Base-by-base conservation (phyloP, 2,888 invertebrate species). In the Lasioglossum malachurum region DNA sequence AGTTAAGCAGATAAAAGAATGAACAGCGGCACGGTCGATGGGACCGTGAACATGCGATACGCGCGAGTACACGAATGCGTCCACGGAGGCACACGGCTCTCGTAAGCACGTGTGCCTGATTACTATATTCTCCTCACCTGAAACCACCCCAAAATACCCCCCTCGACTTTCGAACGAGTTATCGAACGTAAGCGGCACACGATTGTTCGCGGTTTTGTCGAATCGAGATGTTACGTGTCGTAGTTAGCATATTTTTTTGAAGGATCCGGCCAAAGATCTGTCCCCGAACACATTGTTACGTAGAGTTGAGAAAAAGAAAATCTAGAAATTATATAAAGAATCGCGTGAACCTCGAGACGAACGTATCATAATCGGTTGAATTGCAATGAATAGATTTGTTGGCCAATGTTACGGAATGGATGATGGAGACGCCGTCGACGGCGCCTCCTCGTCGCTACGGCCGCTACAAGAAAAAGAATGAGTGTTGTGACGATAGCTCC, bases 391-490 rank as follows among this genome's bases (percentile, higher is more conserved):
- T 93, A 93, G 94, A 94, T 92, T 86, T 89, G 92, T 94, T 93
- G 93, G 93, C 92, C 93, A 94, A 94, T 94, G 92, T 92, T 93
- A 93, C 95, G 93, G 95, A 95, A 91, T 94, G 95, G 95, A 94
- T 94, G 90, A 88, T 86, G 90, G 92, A 92, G 87, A 92, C 91
- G 90, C 93, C 93, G 88, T 88, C 93, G 86, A 88, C 93, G 89
- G 89, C 93, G 90, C 93, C 92, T 91, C 93, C 93, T 90, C 93
- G 93, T 91, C 94, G 93, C 92, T 93, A 84, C 89, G 94, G 95
- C 91, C 94, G 94, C 92, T 95, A 95, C 95, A 95, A 94, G 95
- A 95, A 95, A 95, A 95, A 95, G 92, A 95, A 95, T 94, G 95
- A 95, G 88, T 95, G 95, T 94, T 95, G 95, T 94, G 95, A 95